Evolutionary conservation across 2,113 vertebrate genomes (phyloP), one percentile per base, ranked within the genome.

Genomic region (Alligator mississippiensis): DNA sequence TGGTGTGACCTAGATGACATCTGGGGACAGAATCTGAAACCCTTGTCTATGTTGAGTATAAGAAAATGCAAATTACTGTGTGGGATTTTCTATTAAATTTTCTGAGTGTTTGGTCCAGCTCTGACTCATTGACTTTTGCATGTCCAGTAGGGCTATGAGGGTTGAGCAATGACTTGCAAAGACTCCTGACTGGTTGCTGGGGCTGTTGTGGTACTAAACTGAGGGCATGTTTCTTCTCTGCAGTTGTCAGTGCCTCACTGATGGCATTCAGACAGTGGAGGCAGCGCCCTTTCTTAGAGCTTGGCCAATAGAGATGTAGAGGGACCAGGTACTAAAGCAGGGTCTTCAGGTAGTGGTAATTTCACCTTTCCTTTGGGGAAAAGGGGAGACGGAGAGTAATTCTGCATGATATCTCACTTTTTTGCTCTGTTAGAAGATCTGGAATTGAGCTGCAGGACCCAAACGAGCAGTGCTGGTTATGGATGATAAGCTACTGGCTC

Each of bases 101-200:
- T 27, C n/a, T 90, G 34, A 64, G 63, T 8, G 3, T 4, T 72
- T 82, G 25, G 75, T 47, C 77, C 76, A 28, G 61, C 30, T 38
- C 24, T 7, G 78, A 6, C 5, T 0, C 0, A 93, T 84, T 30
- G 81, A 22, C 14, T 4, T 47, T 16, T 11, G 6, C 16, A 22
- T 72, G 18, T 27, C 91, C 8, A 84, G 79, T n/a, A 86, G 47
- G 61, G 6, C 0, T 1, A 47, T 83, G 84, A 62, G 89, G 78
- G 18, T 0, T 1, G 70, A 75, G 19, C 61, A 75, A 16, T 0
- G 0, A 34, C 27, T 85, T 77, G 8, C 78, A 92, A 77, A 0
- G 1, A 24, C 30, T 91, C 55, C 77, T 13, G 24, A 12, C 6
- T 18, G 75, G 82, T 83, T 80, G 57, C 25, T 1, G 0, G n/a